A percentile compares a stretch with the other conserved stretches of the same genome.
phyloP scores from a whole-genome alignment of 2,797 vertebrate genomes.

The Propithecus deckenii region DNA sequence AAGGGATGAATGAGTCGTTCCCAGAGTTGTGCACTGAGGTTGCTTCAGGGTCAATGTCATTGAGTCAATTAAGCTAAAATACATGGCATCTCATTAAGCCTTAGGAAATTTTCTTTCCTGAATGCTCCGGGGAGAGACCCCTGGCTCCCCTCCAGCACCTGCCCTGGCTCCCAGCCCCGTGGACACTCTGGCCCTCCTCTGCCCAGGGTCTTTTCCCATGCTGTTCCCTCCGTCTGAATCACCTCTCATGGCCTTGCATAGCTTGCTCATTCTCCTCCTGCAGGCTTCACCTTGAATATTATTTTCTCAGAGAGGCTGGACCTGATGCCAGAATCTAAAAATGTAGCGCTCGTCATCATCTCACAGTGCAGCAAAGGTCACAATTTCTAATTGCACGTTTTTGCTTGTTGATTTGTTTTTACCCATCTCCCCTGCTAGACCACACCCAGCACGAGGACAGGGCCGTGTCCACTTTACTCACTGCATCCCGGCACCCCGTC shows the following conservation, averaged over 20 bases:
- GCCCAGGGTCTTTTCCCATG: not conserved
- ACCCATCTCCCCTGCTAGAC: not conserved
- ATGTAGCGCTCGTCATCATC: fast-evolving
- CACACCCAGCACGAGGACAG: fast-evolving
- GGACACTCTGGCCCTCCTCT: not conserved
- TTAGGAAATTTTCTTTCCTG: not conserved
- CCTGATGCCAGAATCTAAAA: not conserved
- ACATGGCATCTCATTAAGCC: not conserved
- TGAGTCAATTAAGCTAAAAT: not conserved
- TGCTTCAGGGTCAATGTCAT: not conserved
- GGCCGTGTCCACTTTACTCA: not conserved
- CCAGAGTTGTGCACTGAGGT: not conserved
- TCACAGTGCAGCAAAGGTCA: fast-evolving
- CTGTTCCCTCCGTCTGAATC: not conserved
- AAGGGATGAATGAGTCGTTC: not conserved
- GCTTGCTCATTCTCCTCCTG: not conserved
- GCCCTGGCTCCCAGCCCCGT: fast-evolving
- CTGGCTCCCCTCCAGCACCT: not conserved
- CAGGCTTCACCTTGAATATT: not conserved
- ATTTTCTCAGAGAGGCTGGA: not conserved
- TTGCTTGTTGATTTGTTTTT: not conserved
- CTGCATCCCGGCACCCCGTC: fast-evolving
- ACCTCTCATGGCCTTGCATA: not conserved
- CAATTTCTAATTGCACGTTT: not conserved
- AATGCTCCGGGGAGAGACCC: not conserved